Evolutionary conservation across 2,113 vertebrate species (phyloP).

Genomic region (Craseonycteris thonglongyai): DNA sequence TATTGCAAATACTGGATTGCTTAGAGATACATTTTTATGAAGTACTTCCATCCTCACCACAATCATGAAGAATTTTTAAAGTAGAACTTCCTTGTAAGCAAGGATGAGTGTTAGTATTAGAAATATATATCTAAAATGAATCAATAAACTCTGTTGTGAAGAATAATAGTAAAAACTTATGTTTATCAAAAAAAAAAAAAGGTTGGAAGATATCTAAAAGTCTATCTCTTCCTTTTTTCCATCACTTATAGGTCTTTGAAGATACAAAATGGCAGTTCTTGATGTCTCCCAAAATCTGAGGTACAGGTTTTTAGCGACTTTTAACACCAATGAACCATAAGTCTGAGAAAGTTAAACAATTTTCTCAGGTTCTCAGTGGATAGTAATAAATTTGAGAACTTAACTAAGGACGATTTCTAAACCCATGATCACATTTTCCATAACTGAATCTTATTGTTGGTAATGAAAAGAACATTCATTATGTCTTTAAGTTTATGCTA

Average conservation of each 20-base stretch:
- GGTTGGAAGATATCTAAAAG: neutral
- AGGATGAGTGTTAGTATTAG: neutral
- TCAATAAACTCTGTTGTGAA: neutral
- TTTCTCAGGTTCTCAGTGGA: neutral
- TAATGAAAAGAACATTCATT: neutral
- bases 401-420: neutral
- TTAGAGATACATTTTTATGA: neutral
- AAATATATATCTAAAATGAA: neutral
- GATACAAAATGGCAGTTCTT: neutral
- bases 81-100: neutral
- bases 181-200: neutral
- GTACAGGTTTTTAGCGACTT: neutral
- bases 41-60: neutral
- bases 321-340: neutral
- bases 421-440: neutral
- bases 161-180: neutral
- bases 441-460: neutral
- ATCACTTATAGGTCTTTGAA: neutral
- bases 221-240: neutral
- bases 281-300: neutral
- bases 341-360: neutral
- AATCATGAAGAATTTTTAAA: neutral
- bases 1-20: neutral
- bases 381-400: neutral
- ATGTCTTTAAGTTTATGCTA: neutral